Base-by-base conservation (phyloP, 2,888 invertebrate genomes). In the Chrysodeixis includens region DNA sequence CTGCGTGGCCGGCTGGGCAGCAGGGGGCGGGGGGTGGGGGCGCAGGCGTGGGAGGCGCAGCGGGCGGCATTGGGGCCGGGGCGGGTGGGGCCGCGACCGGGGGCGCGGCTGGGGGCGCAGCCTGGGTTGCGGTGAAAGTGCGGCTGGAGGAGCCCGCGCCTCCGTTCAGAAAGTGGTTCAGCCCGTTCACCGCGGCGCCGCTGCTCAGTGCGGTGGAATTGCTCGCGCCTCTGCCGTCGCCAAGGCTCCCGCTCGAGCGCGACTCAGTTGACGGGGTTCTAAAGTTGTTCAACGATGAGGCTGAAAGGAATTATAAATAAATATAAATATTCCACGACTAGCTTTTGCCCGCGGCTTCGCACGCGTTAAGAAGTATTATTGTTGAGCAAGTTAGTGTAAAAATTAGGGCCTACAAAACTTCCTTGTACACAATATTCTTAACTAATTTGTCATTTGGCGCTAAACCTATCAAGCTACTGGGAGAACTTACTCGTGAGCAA, bases 161-260 rank as follows among this genome's bases (percentile, higher is more conserved):
- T 64, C 74, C 18, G 10, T 74, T 78, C 0, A 52, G 10, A 7
- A 65, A 74, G 7, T 74, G 74, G 20, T 16, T 52, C 4, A 74
- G 56, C 16, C 74, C 69, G 30, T 75, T 75, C 1, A 58, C 20
- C 20, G 64, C 12, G 58, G 16, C 58, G 44, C n/a, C 64, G 30
- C 26, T 62, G 9, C 62, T 16, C 14, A 35, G 12, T 4, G 35
- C 18, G 10, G 44, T 62, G n/a, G 74, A 55, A 51, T 61, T 55
- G 32, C 32, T 78, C 8, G 62, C 32, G 32, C 75, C 69, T 32
- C 18, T 58, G 30, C 55, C 35, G 8, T 74, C 71, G 16, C 10
- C 32, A 0, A 30, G 3, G 14, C n/a, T 7, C 9, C 66, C 66
- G 30, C 56, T 66, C 30, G 53, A 22, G n/a, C 71, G 76, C 53